Conservation (phyloP, 1,140 invertebrate species). For the Chymomyza costata region DNA sequence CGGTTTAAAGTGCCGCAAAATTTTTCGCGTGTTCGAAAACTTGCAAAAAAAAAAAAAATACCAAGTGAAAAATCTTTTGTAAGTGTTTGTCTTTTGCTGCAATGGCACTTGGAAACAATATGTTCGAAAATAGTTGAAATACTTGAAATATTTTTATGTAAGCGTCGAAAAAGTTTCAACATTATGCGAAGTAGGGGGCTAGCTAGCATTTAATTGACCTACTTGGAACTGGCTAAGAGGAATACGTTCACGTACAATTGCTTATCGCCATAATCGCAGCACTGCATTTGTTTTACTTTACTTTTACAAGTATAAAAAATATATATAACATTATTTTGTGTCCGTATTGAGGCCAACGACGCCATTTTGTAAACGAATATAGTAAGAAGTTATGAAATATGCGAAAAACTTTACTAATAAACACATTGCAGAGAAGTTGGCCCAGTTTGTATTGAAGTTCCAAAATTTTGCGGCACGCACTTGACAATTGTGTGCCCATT, state of each 20-base stretch:
- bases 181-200: slow-evolving; percentile 27
- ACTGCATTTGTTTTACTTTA: slow-evolving; percentile 46
- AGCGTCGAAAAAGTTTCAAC: slow-evolving; percentile 8
- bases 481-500: no score
- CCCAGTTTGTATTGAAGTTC: slow-evolving; percentile 45
- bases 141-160: slow-evolving; percentile 31
- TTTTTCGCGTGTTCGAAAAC: no score
- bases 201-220: slow-evolving; percentile 65
- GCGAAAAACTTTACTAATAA: slow-evolving; percentile 41
- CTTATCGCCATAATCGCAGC: slow-evolving; percentile 37
- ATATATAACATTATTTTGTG: slow-evolving; percentile 61
- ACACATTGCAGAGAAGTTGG: slow-evolving; percentile 60
- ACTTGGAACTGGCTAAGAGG: no score
- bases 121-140: no score
- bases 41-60: no score
- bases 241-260: not conserved
- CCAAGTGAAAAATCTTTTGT: no score
- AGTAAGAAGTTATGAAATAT: slow-evolving; percentile 24
- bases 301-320: slow-evolving; percentile 50
- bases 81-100: no score
- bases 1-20: no score
- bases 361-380: slow-evolving; percentile 52
- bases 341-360: slow-evolving; percentile 45
- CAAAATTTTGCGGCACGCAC: slow-evolving; percentile 49
- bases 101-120: no score